Evolutionary conservation across 1,140 invertebrate species (phyloP).

Genomic region (Mesaphorura yosii): DNA sequence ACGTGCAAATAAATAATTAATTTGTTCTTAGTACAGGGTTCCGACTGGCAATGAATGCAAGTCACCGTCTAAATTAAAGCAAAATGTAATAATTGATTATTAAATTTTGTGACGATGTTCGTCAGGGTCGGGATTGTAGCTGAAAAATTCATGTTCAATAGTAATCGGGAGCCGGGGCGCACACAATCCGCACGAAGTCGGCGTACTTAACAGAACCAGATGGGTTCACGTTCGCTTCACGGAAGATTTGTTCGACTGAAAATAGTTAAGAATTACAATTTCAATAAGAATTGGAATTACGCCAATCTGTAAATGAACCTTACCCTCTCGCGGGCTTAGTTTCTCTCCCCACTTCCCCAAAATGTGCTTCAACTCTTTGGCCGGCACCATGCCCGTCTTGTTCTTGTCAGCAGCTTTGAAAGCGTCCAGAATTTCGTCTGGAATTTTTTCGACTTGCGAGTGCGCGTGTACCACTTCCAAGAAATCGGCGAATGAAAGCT

Average conservation of each 20-base stretch:
- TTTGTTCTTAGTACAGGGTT: too few relatives aligned
- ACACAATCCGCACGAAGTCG: conserved; percentile 85
- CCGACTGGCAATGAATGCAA: too few relatives aligned
- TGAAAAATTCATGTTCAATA: too few relatives aligned
- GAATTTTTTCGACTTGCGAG: conserved; percentile 69
- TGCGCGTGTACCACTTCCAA: conserved; percentile 90
- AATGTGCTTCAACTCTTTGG: conserved; percentile 72
- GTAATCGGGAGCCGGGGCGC: conserved; percentile 88
- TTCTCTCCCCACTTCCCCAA: conserved; percentile 84
- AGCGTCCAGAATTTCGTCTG: conserved; percentile 77
- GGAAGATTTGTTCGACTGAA: conserved; percentile 80
- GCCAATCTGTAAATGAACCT: conserved; percentile 11
- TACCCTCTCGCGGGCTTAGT: conserved; percentile 75
- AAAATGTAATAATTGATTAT: too few relatives aligned
- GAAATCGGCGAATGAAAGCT: conserved; percentile 91
- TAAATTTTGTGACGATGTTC: too few relatives aligned
- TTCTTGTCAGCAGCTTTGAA: conserved; percentile 70
- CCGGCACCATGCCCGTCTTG: conserved; percentile 62
- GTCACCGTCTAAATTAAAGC: too few relatives aligned
- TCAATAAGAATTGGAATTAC: not conserved
- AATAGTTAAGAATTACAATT: conserved; percentile 32
- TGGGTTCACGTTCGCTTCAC: conserved; percentile 72
- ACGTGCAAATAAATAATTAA: too few relatives aligned
- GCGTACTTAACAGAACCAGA: conserved; percentile 75
- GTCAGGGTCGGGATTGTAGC: too few relatives aligned